Conservation (phyloP, 2,113 vertebrate genomes). For the Silurus meridionalis region DNA sequence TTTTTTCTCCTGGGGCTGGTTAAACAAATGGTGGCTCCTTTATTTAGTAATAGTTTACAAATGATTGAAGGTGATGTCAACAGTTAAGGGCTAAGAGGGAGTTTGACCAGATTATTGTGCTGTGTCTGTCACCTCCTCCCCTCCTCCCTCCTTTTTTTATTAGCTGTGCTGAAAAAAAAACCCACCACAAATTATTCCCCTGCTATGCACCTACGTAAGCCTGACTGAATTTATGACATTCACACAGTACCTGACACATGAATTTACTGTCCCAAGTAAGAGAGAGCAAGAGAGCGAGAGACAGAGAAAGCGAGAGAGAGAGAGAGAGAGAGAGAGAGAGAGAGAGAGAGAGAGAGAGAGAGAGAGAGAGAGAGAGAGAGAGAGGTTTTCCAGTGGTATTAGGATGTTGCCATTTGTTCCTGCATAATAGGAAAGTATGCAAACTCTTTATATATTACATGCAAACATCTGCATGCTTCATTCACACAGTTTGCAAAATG, state of each 20-base stretch:
- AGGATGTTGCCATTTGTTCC: neutral
- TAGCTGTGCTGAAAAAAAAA: conserved; percentile 61
- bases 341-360: neutral
- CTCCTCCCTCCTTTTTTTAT: conserved; percentile 52
- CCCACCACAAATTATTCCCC: conserved; percentile 67
- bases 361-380: neutral
- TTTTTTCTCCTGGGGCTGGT: conserved; percentile 57
- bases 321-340: conserved; percentile 8
- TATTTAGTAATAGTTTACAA: conserved; percentile 64
- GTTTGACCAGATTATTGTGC: conserved; percentile 65
- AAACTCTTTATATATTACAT: neutral
- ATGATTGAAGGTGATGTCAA: conserved; percentile 69
- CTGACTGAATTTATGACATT: conserved; percentile 66
- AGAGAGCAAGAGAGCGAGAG: neutral
- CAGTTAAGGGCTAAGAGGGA: conserved; percentile 55
- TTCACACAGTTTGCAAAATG: neutral
- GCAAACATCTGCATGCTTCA: neutral
- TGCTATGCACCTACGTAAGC: conserved; percentile 48
- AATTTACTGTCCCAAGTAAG: conserved; percentile 58
- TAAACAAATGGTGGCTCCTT: conserved; percentile 64
- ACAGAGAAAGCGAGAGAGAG: neutral
- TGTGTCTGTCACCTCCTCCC: conserved; percentile 36
- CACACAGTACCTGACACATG: conserved; percentile 60
- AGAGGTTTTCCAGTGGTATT: neutral
- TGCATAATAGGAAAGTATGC: neutral